phyloP scores from a whole-genome alignment of 2,113 vertebrate genomes.

The Dipodomys merriami region DNA sequence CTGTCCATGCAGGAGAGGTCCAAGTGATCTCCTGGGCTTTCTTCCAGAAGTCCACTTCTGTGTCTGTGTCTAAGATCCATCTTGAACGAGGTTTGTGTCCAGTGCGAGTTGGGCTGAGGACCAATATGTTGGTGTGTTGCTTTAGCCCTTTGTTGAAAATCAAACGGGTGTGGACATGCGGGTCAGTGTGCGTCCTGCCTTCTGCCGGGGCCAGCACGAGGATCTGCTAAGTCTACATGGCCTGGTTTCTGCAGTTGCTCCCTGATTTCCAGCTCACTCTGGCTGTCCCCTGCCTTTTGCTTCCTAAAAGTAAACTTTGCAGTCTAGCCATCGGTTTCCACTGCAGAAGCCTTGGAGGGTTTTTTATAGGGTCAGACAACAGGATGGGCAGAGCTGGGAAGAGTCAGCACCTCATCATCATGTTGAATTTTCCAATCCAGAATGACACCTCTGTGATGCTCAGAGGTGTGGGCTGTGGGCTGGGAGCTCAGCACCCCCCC shows the following conservation, averaged over 20 bases:
- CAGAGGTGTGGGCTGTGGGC: background rate
- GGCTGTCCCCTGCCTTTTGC: background rate
- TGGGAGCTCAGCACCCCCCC: background rate
- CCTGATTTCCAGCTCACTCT: background rate
- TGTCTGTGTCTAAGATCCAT: background rate
- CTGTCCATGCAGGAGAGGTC: too few species aligned
- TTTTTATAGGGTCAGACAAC: background rate
- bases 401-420: background rate
- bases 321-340: background rate
- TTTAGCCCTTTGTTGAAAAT: background rate
- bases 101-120: background rate
- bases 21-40: background rate
- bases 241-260: too few species aligned
- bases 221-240: too few species aligned
- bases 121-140: background rate
- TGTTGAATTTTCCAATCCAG: background rate
- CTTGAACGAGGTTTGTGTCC: too few species aligned
- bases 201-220: too few species aligned
- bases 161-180: fast-evolving
- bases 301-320: background rate
- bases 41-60: background rate
- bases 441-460: background rate
- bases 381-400: background rate
- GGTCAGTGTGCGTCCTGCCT: too few species aligned
- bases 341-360: background rate